Base-by-base conservation (phyloP, 2,888 invertebrate species). In the Antitype chi region DNA sequence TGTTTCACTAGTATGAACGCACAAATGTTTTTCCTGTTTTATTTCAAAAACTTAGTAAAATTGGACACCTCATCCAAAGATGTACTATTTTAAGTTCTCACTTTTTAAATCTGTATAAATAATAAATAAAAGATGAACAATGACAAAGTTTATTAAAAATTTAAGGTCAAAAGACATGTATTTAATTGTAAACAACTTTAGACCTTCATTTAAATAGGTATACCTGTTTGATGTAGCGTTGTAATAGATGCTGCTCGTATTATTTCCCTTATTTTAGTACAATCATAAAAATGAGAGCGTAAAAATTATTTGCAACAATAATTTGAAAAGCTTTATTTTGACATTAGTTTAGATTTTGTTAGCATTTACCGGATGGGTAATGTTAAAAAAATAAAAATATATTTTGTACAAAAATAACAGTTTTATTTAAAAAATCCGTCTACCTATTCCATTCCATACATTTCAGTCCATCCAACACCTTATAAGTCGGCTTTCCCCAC, bases 321-420 rank as follows among this genome's bases (percentile, higher is more conserved):
- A 78, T 78, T 82, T 84, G 0, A 53, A 70, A 76, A 66, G 81
- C 80, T 84, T 83, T 84, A 84, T 77, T 83, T 87, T 83, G 67
- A 76, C 82, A 80, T 57, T 74, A 78, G 81, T 82, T 78, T 87
- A 84, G 87, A 85, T 86, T 87, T 84, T 82, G 83, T 88, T 88
- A 86, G 86, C 87, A 85, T 80, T 85, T 83, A 81, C 85, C 82
- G 57, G 43, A 75, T 63, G 76, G 87, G 85, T 82, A 85, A 87
- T 88, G 89, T 89, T 89, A 87, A 86, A 87, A 52, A 88, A 89
- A 88, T 89, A 89, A 88, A 89, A 85, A 87, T 89, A 89, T 89
- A 89, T 89, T 89, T 89, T 89, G 76, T 88, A 88, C 85, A 87
- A 76, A 83, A 32, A 15, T 11, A 11, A n/a, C 23, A 15, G 70